These are phyloP conservation scores for Tetrapedia diversipes DNA, from an alignment of 2,888 invertebrate genomes.

Conservation along the genomic window DNA sequence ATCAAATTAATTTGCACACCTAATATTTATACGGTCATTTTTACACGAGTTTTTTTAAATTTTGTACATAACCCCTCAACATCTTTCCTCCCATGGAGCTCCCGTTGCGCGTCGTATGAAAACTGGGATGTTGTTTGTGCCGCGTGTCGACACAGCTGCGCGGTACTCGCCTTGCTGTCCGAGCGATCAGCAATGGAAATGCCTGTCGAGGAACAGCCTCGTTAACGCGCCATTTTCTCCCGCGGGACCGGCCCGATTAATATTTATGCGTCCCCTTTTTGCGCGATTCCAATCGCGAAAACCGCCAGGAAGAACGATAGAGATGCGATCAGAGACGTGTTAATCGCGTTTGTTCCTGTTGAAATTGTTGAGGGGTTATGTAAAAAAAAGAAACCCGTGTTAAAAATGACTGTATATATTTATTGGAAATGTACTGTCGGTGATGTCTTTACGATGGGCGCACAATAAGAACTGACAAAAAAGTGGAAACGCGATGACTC, in stretches of 20 bases:
- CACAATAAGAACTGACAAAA: too few relatives aligned
- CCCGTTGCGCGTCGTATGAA: constrained; percentile 35
- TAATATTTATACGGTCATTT: too few relatives aligned
- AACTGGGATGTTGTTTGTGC: constrained; percentile 50
- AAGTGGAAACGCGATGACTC: too few relatives aligned
- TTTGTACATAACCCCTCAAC: too few relatives aligned
- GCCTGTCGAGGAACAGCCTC: constrained; percentile 43
- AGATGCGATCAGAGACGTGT: constrained; percentile 1
- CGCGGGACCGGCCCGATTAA: constrained; percentile 19
- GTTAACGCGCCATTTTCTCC: constrained; percentile 54
- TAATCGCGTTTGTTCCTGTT: too few relatives aligned
- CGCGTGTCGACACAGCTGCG: constrained; percentile 62
- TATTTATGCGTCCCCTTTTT: constrained; percentile 40
- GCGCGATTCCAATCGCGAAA: constrained; percentile 10
- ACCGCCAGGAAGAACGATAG: not conserved
- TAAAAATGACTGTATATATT: too few relatives aligned
- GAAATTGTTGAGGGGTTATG: too few relatives aligned
- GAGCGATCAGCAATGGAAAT: constrained; percentile 64
- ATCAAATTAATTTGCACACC: too few relatives aligned
- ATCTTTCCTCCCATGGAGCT: constrained; percentile 34
- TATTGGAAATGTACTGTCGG: too few relatives aligned
- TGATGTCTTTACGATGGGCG: too few relatives aligned
- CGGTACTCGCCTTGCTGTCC: constrained; percentile 7
- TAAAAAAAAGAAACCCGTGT: too few relatives aligned
- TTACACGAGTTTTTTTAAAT: too few relatives aligned